A percentile compares a stretch with the other conserved stretches of the same genome.
Evolutionary conservation across 2,888 invertebrate species (phyloP).

Genomic region (Sesamia inferens): DNA sequence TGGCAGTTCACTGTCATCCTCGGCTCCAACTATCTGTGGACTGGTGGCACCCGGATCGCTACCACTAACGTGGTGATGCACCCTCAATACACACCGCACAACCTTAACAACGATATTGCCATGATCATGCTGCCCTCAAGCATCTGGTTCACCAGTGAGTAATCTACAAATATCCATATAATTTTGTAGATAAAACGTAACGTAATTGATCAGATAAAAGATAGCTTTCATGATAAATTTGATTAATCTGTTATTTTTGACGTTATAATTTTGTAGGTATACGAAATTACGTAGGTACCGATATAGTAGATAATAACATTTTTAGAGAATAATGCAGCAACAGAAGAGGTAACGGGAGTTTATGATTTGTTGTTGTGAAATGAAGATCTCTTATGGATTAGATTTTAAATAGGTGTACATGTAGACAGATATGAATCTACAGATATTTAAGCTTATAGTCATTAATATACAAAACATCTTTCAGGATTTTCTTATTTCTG

Average conservation of each 20-base stretch:
- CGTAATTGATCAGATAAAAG: constrained; percentile 12
- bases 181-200: constrained; percentile 9
- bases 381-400: background rate
- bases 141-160: constrained; percentile 68
- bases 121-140: constrained; percentile 71
- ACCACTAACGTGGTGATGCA: constrained; percentile 72
- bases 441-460: background rate
- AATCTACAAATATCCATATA: background rate
- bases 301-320: background rate
- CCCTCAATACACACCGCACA: constrained; percentile 67
- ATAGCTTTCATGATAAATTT: constrained; percentile 15
- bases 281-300: background rate
- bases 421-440: background rate
- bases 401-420: background rate
- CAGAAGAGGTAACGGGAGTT: background rate
- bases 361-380: background rate
- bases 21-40: constrained; percentile 73
- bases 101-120: constrained; percentile 75
- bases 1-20: constrained; percentile 73
- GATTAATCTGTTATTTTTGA: constrained; percentile 27
- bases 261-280: background rate
- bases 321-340: background rate
- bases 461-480: too few species aligned
- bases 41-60: constrained; percentile 73
- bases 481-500: background rate